Evolutionary conservation across 35 echinoderm and acorn worm genomes (phyloP).

Genomic region (Patiria miniata): DNA sequence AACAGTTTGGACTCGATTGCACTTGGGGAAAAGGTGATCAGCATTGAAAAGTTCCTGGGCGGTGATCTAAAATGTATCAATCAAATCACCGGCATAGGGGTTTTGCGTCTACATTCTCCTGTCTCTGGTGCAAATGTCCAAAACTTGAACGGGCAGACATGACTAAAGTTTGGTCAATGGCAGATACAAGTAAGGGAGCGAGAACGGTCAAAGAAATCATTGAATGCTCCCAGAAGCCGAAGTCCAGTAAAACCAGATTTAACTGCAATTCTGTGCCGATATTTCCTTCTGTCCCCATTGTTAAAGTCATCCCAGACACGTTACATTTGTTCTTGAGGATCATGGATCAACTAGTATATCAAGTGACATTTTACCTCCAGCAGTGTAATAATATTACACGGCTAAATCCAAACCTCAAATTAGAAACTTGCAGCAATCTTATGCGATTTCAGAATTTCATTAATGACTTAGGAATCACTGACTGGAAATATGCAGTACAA

Average conservation of each 20-base stretch:
- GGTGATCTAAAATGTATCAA: conserved; percentile 56
- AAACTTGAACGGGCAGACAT: conserved; percentile 48
- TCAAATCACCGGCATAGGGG: conserved; percentile 51
- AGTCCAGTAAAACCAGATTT: conserved; percentile 53
- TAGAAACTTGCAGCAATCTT: conserved; percentile 37
- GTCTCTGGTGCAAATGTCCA: conserved; percentile 66
- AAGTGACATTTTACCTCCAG: conserved; percentile 52
- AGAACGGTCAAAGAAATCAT: conserved; percentile 64
- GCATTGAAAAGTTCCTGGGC: conserved; percentile 49
- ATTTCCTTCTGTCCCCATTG: conserved; percentile 63
- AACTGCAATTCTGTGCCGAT: conserved; percentile 53
- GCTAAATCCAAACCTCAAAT: conserved; percentile 9
- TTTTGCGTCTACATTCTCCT: conserved; percentile 46
- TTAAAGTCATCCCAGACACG: conserved; percentile 52
- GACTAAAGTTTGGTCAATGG: conserved; percentile 61
- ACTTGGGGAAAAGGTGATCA: conserved; percentile 11
- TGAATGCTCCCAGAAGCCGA: conserved; percentile 57
- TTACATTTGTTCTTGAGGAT: conserved; percentile 63
- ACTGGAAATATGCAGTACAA: conserved; percentile 46
- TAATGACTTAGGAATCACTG: conserved; percentile 30
- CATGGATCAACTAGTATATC: conserved; percentile 72
- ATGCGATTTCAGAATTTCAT: conserved; percentile 54
- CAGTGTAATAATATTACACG: conserved; percentile 36
- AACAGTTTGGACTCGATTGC: conserved; percentile 29
- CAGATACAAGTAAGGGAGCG: conserved; percentile 42